These are phyloP conservation scores for Aphidoletes aphidimyza DNA, from an alignment of 2,888 invertebrate species.

Conservation along the genomic window DNA sequence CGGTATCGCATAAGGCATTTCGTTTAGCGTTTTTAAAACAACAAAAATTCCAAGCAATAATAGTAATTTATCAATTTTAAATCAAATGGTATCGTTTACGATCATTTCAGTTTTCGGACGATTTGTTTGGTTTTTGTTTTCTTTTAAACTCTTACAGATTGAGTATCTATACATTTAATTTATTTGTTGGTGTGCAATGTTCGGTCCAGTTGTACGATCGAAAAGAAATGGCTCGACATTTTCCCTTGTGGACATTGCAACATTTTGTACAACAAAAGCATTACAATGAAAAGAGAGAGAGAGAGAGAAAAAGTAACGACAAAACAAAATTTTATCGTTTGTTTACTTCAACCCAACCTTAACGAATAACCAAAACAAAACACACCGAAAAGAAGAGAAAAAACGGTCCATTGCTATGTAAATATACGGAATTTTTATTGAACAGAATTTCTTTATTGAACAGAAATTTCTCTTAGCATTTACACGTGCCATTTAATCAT, in stretches of 20 bases:
- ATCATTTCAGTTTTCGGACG: no score
- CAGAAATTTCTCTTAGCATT: slow-evolving; percentile 43
- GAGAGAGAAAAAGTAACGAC: neutral
- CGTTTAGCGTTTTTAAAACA: neutral
- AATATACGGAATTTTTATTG: slow-evolving; percentile 14
- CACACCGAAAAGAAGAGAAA: neutral
- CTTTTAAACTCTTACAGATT: neutral
- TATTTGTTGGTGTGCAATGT: neutral
- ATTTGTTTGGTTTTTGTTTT: neutral
- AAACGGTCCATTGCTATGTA: neutral
- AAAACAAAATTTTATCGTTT: no score
- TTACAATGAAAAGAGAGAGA: neutral
- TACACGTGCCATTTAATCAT: slow-evolving; percentile 47
- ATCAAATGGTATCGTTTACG: slow-evolving; percentile 10
- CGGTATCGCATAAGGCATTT: neutral
- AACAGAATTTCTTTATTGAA: neutral
- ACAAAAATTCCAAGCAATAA: neutral
- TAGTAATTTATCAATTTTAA: neutral
- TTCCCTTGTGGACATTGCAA: neutral
- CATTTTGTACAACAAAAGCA: neutral
- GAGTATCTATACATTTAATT: neutral
- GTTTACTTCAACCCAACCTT: neutral
- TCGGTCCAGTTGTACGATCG: no score
- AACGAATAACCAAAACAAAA: no score
- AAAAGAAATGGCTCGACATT: neutral